phyloP scores from a whole-genome alignment of 2,888 invertebrate species.

The Cistogaster globosa region DNA sequence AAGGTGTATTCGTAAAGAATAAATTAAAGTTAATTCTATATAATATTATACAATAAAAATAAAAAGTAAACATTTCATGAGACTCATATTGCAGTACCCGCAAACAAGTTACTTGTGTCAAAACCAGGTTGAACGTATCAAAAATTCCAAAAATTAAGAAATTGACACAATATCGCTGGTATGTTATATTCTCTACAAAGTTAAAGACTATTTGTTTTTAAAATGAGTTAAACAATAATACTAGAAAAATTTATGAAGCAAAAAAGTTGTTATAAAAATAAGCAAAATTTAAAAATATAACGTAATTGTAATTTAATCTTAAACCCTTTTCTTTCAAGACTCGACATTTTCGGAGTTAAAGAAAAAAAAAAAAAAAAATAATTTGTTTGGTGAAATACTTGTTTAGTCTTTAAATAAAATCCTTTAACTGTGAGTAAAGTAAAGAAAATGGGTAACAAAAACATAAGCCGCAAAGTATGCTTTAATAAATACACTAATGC shows the following conservation, averaged over 20 bases:
- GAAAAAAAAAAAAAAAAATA: constrained; percentile 13
- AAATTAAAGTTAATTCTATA: too few species aligned
- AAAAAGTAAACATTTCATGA: too few species aligned
- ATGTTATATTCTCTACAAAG: too few species aligned
- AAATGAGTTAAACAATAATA: too few species aligned
- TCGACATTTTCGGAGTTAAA: constrained; percentile 7
- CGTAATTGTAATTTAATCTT: constrained; percentile 43
- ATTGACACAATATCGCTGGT: too few species aligned
- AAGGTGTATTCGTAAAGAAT: too few species aligned
- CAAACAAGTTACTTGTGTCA: too few species aligned
- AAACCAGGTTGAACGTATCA: too few species aligned
- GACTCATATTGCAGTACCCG: too few species aligned
- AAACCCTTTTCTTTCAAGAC: constrained; percentile 40
- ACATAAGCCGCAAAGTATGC: constrained; percentile 26
- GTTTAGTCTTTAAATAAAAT: constrained; percentile 49
- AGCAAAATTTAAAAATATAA: neutral
- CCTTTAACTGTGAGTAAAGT: constrained; percentile 11
- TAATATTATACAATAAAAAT: too few species aligned
- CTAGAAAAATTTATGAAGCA: neutral
- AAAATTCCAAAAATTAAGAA: too few species aligned
- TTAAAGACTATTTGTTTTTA: too few species aligned
- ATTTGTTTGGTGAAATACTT: constrained; percentile 46
- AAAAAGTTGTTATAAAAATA: neutral
- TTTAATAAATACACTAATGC: neutral
- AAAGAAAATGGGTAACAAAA: neutral